Percentiles rank a stretch among this genome's conserved stretches.
phyloP scores from a whole-genome alignment of 2,797 vertebrate genomes.

The Aulostomus chinensis region DNA sequence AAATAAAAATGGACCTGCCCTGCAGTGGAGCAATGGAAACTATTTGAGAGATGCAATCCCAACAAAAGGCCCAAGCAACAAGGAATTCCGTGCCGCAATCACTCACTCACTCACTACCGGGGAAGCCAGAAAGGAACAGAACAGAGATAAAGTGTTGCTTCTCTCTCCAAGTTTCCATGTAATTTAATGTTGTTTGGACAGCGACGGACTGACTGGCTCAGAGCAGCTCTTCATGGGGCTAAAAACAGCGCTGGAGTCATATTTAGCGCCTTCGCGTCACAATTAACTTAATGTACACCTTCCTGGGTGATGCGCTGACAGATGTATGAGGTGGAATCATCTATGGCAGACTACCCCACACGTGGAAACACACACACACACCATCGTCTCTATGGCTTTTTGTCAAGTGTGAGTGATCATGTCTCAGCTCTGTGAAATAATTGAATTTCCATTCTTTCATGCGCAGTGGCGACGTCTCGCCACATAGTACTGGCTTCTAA shows the following conservation, averaged over 20 bases:
- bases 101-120: conserved; percentile 63
- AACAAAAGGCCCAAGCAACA: conserved; percentile 71
- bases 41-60: conserved; percentile 72
- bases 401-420: conserved; percentile 42
- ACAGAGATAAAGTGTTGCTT: conserved; percentile 42
- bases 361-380: conserved; percentile 10
- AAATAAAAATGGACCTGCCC: conserved; percentile 59
- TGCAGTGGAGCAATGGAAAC: conserved; percentile 53
- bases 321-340: conserved; percentile 39
- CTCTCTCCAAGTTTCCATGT: conserved; percentile 65
- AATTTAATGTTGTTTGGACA: conserved; percentile 68
- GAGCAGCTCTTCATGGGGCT: conserved; percentile 23
- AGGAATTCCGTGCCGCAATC: conserved; percentile 75
- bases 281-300: conserved; percentile 68
- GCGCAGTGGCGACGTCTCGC: conserved; percentile 40
- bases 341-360: conserved; percentile 39
- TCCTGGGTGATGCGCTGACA: conserved; percentile 58
- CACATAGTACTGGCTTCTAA: conserved; percentile 61
- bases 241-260: conserved; percentile 45
- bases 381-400: conserved; percentile 30
- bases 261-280: conserved; percentile 51
- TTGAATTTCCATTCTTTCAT: conserved; percentile 68
- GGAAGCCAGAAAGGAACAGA: conserved; percentile 26
- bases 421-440: conserved; percentile 51
- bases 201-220: conserved; percentile 56